A percentile compares a stretch with the other conserved stretches of the same genome.
Evolutionary conservation across 2,113 vertebrate species (phyloP).

Genomic region (Speoplatyrhinus poulsoni): DNA sequence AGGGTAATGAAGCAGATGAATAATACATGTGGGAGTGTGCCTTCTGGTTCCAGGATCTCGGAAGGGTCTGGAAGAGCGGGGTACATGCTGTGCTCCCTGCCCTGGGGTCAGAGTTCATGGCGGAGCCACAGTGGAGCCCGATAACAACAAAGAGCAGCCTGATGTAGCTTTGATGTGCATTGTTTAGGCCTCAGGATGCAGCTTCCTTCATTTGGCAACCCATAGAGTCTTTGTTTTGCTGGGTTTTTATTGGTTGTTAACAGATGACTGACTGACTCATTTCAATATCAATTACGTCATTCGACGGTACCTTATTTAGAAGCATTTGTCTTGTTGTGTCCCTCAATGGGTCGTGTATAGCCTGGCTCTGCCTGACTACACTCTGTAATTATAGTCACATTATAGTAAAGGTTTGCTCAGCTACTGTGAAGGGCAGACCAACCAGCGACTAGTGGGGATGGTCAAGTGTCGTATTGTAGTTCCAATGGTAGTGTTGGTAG

Average conservation of each 20-base stretch:
- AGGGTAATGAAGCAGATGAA: constrained; percentile 52
- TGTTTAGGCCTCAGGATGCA: constrained; percentile 16
- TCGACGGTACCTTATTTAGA: too few relatives aligned
- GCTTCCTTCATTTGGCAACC: background rate
- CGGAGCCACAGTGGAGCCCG: constrained; percentile 21
- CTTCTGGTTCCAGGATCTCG: constrained; percentile 47
- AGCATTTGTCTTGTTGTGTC: background rate
- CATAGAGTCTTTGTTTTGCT: background rate
- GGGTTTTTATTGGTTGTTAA: background rate
- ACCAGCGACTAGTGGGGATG: too few relatives aligned
- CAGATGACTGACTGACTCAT: background rate
- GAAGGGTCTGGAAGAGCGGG: constrained; percentile 12
- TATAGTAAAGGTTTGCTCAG: too few relatives aligned
- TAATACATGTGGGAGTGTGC: constrained; percentile 54
- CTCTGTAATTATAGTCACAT: too few relatives aligned
- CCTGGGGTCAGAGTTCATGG: constrained; percentile 39
- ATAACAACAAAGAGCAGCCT: constrained; percentile 33
- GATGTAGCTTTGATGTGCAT: constrained; percentile 37
- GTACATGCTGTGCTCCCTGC: constrained; percentile 5
- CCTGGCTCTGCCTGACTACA: too few relatives aligned
- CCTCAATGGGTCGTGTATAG: too few relatives aligned
- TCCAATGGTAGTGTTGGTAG: too few relatives aligned
- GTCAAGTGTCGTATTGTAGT: too few relatives aligned
- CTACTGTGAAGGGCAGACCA: too few relatives aligned
- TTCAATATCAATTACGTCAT: background rate